Evolutionary conservation across 2,113 vertebrate species (phyloP).

Genomic region (Amphiprion percula): DNA sequence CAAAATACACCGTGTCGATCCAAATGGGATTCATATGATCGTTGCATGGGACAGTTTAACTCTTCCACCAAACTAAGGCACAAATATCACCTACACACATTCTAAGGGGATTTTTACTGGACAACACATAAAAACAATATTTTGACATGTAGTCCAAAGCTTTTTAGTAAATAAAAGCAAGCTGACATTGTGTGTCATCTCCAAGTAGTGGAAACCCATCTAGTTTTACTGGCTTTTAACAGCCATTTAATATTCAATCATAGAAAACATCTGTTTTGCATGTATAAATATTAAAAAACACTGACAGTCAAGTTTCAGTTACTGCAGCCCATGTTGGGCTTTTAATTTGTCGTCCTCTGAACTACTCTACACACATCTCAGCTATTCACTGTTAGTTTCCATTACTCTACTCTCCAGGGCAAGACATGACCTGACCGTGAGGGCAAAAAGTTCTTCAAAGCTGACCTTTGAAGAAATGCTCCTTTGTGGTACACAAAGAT

Average conservation of each 20-base stretch:
- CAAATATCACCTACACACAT: constrained; percentile 58
- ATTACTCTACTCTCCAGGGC: constrained; percentile 16
- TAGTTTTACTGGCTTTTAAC: constrained; percentile 29
- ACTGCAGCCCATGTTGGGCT: constrained; percentile 1
- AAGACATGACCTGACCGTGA: constrained; percentile 46
- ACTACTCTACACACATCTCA: constrained; percentile 20
- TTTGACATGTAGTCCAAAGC: constrained; percentile 17
- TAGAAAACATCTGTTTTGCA: constrained; percentile 15
- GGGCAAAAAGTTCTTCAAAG: constrained; percentile 30
- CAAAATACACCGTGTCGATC: constrained; percentile 75
- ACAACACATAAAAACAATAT: constrained; percentile 26
- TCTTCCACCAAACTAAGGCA: constrained; percentile 57
- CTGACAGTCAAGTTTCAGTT: constrained; percentile 2
- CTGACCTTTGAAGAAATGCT: constrained; percentile 36
- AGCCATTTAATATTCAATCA: constrained; percentile 16
- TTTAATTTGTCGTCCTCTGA: constrained; percentile 21
- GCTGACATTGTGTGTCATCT: not conserved
- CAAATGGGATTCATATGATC: constrained; percentile 80
- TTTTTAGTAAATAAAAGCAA: constrained; percentile 20
- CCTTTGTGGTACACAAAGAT: constrained; percentile 31
- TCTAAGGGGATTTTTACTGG: constrained; percentile 31
- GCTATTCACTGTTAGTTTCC: constrained; percentile 28
- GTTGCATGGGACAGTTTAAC: constrained; percentile 61
- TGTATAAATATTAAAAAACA: constrained; percentile 9
- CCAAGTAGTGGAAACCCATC: constrained; percentile 1